Evolutionary conservation across 1,140 invertebrate genomes (phyloP).

Genomic region (Plodia interpunctella): DNA sequence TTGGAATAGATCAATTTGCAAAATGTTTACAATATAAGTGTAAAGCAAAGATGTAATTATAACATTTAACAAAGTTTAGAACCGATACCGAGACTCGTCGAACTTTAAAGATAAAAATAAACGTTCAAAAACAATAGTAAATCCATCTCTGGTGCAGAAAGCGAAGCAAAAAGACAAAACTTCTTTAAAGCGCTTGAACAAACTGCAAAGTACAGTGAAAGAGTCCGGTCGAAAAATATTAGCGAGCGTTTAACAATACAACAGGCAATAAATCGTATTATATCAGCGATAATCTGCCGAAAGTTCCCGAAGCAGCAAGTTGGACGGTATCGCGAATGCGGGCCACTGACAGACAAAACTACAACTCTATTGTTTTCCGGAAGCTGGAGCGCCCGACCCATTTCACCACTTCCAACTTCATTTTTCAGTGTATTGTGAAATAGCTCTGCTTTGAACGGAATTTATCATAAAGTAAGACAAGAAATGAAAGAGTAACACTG

Average conservation of each 20-base stretch:
- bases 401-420: constrained; percentile 32
- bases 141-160: constrained; percentile 3
- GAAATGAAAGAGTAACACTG: too few species aligned
- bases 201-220: constrained; percentile 26
- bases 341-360: constrained; percentile 23
- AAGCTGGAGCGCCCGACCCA: constrained; percentile 26
- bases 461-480: too few species aligned
- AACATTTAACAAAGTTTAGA: too few species aligned
- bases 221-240: constrained; percentile 34
- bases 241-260: constrained; percentile 41
- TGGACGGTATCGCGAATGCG: constrained; percentile 32
- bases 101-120: background rate
- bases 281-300: constrained; percentile 53
- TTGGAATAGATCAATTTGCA: too few species aligned
- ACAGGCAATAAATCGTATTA: constrained; percentile 47
- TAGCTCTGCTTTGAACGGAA: constrained; percentile 15
- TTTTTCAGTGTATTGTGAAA: background rate
- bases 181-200: constrained; percentile 7
- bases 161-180: constrained; percentile 1
- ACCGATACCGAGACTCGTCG: too few species aligned
- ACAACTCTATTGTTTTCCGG: constrained; percentile 40
- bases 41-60: too few species aligned
- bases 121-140: background rate
- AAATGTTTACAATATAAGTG: too few species aligned
- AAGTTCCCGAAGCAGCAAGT: constrained; percentile 52